These are phyloP conservation scores for Ceraclea dissimilis DNA, from an alignment of 2,888 invertebrate species.

Conservation along the genomic window DNA sequence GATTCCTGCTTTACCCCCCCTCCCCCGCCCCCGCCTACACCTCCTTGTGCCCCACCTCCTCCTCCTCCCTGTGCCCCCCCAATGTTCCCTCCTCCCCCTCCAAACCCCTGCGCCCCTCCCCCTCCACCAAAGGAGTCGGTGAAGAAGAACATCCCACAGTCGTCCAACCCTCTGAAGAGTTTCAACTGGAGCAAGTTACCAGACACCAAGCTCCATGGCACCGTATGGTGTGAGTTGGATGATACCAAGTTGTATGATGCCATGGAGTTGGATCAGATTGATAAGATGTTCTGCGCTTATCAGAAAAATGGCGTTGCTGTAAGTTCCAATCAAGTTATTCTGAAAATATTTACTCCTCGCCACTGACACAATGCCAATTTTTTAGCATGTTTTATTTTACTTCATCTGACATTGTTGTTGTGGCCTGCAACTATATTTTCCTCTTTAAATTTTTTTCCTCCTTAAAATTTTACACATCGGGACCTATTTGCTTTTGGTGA, in stretches of 20 bases:
- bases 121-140: slow-evolving; percentile 52
- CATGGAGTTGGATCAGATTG: slow-evolving; percentile 86
- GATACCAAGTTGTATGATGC: slow-evolving; percentile 87
- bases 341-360: background rate
- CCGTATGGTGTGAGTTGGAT: slow-evolving; percentile 92
- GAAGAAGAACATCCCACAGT: slow-evolving; percentile 87
- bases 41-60: slow-evolving; percentile 52
- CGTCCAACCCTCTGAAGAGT: slow-evolving; percentile 87
- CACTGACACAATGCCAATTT: background rate
- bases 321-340: slow-evolving; percentile 29
- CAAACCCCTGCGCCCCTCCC: slow-evolving; percentile 46
- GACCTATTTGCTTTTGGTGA: too few relatives aligned
- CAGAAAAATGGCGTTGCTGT: slow-evolving; percentile 85
- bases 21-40: slow-evolving; percentile 32
- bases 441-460: too few relatives aligned
- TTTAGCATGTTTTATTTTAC: background rate
- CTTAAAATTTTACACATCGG: too few relatives aligned
- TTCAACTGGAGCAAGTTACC: slow-evolving; percentile 97
- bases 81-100: slow-evolving; percentile 51
- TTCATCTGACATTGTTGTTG: too few relatives aligned
- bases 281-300: slow-evolving; percentile 90
- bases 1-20: slow-evolving; percentile 28
- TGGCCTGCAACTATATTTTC: too few relatives aligned
- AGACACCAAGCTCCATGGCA: slow-evolving; percentile 83
- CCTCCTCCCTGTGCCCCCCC: slow-evolving; percentile 53